These are phyloP conservation scores for Centropristis striata DNA, from an alignment of 2,113 vertebrate species.

Conservation along the genomic window DNA sequence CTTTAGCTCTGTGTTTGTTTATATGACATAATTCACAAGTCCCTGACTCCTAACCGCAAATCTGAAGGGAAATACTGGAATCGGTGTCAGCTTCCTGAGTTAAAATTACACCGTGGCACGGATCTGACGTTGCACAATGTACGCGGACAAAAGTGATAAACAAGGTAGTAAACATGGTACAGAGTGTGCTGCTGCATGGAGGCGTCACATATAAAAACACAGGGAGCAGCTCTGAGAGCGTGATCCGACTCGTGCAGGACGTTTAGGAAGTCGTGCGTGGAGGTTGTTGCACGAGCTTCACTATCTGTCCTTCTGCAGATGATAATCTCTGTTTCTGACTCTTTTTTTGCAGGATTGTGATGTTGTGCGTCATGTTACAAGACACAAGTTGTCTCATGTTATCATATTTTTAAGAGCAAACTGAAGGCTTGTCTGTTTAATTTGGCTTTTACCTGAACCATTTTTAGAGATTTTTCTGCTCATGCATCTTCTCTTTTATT, in stretches of 20 bases:
- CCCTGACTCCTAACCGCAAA: constrained; percentile 4
- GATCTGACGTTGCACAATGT: constrained; percentile 24
- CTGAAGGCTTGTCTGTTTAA: too few species aligned
- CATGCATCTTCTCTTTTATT: too few species aligned
- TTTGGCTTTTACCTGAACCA: too few species aligned
- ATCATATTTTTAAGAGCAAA: too few species aligned
- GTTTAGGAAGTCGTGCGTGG: not conserved
- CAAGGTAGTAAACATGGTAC: constrained; percentile 30
- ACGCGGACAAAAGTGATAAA: constrained; percentile 15
- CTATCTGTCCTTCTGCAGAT: too few species aligned
- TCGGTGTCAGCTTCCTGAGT: not conserved
- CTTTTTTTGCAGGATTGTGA: not conserved
- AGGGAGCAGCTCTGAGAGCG: constrained; percentile 10
- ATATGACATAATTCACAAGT: constrained; percentile 13
- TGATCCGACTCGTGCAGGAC: not conserved
- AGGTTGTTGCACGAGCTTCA: not conserved
- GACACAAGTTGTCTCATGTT: not conserved
- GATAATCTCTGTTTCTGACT: not conserved
- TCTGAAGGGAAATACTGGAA: not conserved
- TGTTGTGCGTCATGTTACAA: not conserved
- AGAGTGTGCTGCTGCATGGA: constrained; percentile 22
- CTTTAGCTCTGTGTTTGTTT: constrained; percentile 22
- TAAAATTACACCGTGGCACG: constrained; percentile 14
- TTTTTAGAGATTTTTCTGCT: too few species aligned
- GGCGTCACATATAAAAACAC: constrained; percentile 1